Conservation (phyloP, 2,113 vertebrate species). For the Leptobrachium ailaonicum region DNA sequence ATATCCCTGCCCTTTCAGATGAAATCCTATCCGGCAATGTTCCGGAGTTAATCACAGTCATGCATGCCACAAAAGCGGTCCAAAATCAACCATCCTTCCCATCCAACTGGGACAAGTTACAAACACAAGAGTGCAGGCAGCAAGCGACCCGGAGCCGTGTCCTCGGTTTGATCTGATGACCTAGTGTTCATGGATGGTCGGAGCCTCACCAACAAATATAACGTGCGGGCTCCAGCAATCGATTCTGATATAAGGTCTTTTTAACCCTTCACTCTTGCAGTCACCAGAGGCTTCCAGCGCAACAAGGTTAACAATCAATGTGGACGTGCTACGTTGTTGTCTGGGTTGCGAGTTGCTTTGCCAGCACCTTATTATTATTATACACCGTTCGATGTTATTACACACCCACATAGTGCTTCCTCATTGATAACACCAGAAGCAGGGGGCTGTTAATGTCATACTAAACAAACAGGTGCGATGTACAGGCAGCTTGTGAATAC, state of each 20-base stretch:
- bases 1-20: slow-evolving; percentile 19
- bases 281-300: not conserved
- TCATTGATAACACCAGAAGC: slow-evolving; percentile 65
- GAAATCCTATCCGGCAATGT: slow-evolving; percentile 36
- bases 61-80: slow-evolving; percentile 19
- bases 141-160: slow-evolving; percentile 17
- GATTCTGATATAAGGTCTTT: not conserved
- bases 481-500: slow-evolving; percentile 58
- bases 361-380: slow-evolving; percentile 58
- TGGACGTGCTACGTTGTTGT: slow-evolving; percentile 3
- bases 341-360: slow-evolving; percentile 47
- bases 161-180: slow-evolving; percentile 15
- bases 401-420: slow-evolving; percentile 71
- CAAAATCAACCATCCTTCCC: slow-evolving; percentile 28
- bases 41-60: slow-evolving; percentile 20
- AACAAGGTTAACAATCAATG: not conserved
- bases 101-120: slow-evolving; percentile 32
- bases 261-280: not conserved
- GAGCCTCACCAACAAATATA: not conserved
- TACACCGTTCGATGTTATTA: slow-evolving; percentile 54
- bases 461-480: slow-evolving; percentile 71
- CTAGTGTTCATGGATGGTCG: slow-evolving; percentile 13
- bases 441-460: slow-evolving; percentile 53
- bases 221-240: not conserved
- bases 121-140: slow-evolving; percentile 15